Conservation (phyloP, 2,113 vertebrate genomes). For the Chinchilla lanigera region DNA sequence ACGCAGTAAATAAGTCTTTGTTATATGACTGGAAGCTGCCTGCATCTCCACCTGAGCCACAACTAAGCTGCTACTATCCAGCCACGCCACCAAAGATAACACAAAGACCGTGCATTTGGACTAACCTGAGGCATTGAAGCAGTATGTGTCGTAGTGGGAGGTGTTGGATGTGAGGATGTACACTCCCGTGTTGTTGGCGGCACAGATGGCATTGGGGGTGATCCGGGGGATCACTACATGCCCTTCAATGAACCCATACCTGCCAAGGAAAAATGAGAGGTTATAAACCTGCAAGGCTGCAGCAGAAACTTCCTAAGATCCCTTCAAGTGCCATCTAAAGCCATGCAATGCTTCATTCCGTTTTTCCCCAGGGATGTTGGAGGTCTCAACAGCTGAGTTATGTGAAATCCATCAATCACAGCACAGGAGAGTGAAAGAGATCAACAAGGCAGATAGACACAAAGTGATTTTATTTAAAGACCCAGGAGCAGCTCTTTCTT, state of each 20-base stretch:
- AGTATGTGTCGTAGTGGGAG: conserved; percentile 88
- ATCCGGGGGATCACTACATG: conserved; percentile 90
- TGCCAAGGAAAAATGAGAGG: conserved; percentile 77
- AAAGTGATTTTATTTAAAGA: background rate
- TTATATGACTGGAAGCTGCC: background rate
- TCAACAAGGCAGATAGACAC: background rate
- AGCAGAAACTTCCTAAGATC: background rate
- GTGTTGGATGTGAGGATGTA: conserved; percentile 73
- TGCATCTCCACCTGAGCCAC: background rate
- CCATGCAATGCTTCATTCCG: background rate
- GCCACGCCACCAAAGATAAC: background rate
- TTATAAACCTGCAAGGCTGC: background rate
- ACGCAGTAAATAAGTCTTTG: background rate
- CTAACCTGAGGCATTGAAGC: conserved; percentile 91
- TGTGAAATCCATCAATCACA: background rate
- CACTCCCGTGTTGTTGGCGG: conserved; percentile 88
- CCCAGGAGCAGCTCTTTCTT: background rate
- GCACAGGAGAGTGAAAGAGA: background rate
- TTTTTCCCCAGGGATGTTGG: background rate
- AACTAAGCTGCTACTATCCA: background rate
- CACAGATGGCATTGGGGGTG: conserved; percentile 86
- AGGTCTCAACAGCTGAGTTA: background rate
- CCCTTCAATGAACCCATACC: conserved; percentile 91
- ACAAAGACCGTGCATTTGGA: background rate
- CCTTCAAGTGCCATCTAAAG: background rate